Conservation (phyloP, 30 jellyfish, hydroid and myxozoan genomes). For the Pseudorhiza aurosa region DNA sequence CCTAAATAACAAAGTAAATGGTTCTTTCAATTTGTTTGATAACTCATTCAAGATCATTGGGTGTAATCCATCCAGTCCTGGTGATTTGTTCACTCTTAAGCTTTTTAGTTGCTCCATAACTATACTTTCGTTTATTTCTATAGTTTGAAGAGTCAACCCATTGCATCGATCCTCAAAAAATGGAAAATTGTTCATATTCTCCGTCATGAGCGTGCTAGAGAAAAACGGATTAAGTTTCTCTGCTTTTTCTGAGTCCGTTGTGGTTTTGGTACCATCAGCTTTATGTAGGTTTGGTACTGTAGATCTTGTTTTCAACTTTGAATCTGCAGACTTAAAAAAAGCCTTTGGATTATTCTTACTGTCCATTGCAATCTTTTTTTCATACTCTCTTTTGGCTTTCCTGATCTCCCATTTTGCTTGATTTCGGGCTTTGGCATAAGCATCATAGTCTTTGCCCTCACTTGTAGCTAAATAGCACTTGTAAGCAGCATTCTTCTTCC, state of each 20-base stretch:
- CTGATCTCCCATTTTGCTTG: slow-evolving; percentile 12
- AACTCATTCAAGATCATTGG: slow-evolving; percentile 22
- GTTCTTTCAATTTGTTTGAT: slow-evolving; percentile 21
- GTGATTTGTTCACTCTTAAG: slow-evolving; percentile 3
- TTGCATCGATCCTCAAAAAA: slow-evolving; percentile 39
- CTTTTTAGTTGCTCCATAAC: slow-evolving; percentile 30
- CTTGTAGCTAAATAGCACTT: slow-evolving; percentile 21
- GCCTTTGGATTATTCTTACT: slow-evolving; percentile 15
- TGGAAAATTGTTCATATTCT: slow-evolving; percentile 35
- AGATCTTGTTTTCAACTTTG: slow-evolving; percentile 40
- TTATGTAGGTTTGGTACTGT: slow-evolving; percentile 21
- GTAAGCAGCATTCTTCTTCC: slow-evolving; percentile 17
- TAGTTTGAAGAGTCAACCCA: slow-evolving; percentile 34
- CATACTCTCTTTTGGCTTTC: slow-evolving; percentile 43
- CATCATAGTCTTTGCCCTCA: slow-evolving; percentile 34
- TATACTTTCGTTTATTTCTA: slow-evolving; percentile 14
- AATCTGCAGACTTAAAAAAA: slow-evolving; percentile 33
- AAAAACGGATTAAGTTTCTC: slow-evolving; percentile 14
- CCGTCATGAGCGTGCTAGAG: slow-evolving; percentile 24
- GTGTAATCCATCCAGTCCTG: slow-evolving; percentile 54
- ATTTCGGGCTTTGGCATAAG: slow-evolving; percentile 32
- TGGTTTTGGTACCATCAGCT: slow-evolving; percentile 45
- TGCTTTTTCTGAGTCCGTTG: slow-evolving; percentile 26
- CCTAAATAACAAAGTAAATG: slow-evolving; percentile 33
- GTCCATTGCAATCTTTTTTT: slow-evolving; percentile 16